Conservation (phyloP, 1,140 invertebrate species). For the Holcopasites calliopsidis region DNA sequence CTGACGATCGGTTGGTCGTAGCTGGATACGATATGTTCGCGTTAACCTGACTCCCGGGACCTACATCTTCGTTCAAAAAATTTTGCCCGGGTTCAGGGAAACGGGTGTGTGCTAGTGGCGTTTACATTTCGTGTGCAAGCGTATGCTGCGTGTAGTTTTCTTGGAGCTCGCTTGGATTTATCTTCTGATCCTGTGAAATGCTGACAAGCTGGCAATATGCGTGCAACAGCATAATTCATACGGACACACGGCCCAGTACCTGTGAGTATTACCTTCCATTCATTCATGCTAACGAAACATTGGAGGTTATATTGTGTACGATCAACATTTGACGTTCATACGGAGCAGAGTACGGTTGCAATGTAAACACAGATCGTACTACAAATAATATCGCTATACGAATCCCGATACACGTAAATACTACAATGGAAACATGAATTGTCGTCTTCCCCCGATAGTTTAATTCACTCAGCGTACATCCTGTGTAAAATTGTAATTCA, state of each 20-base stretch:
- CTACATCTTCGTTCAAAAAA: not conserved
- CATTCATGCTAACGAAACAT: not conserved
- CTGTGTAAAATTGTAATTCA: not conserved
- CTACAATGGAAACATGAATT: not conserved
- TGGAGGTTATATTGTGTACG: slow-evolving; percentile 36
- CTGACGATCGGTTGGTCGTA: not conserved
- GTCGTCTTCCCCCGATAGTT: too few species aligned
- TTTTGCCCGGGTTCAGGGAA: not conserved
- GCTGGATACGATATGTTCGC: not conserved
- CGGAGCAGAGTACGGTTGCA: not conserved
- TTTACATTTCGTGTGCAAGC: slow-evolving; percentile 20
- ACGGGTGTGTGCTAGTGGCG: slow-evolving; percentile 27
- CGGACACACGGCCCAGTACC: slow-evolving; percentile 60
- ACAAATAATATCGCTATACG: not conserved
- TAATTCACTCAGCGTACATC: too few species aligned
- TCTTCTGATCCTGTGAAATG: slow-evolving; percentile 69
- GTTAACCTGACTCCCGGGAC: not conserved
- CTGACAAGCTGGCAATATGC: slow-evolving; percentile 71
- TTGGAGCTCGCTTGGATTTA: slow-evolving; percentile 50
- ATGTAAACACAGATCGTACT: not conserved
- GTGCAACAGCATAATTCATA: slow-evolving; percentile 64
- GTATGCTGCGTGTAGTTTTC: slow-evolving; percentile 44
- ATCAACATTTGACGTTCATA: slow-evolving; percentile 10
- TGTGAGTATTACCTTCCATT: slow-evolving; percentile 59
- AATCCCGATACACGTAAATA: not conserved